Percentiles rank a stretch among this genome's conserved stretches.
These are phyloP conservation scores for Ateles fusciceps DNA, from an alignment of 2,797 vertebrate genomes.

Conservation along the genomic window DNA sequence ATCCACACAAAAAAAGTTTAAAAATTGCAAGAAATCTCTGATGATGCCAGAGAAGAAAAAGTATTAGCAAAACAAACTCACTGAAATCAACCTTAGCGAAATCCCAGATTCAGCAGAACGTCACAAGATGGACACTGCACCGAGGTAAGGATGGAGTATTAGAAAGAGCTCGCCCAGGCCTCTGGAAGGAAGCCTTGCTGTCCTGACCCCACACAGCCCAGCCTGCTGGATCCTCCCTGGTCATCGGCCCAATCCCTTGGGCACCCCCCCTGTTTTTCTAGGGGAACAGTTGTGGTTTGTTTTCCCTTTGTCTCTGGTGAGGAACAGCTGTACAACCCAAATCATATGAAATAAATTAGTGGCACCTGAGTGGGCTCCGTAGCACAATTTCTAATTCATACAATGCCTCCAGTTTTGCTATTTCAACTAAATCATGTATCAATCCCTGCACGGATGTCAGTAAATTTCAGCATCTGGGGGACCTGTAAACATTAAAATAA, in stretches of 20 bases:
- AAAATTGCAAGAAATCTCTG: background rate
- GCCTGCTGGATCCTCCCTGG: background rate
- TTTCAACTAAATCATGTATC: conserved; percentile 81
- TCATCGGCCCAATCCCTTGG: background rate
- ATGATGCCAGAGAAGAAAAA: background rate
- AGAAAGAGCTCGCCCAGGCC: no score
- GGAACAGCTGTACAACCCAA: conserved; percentile 64
- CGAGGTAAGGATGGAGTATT: no score
- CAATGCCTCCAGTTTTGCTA: conserved; percentile 82
- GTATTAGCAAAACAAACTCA: background rate
- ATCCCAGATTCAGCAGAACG: background rate
- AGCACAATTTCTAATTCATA: conserved; percentile 75
- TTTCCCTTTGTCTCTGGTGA: conserved; percentile 54
- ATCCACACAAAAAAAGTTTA: background rate
- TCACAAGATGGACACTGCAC: rapidly evolving
- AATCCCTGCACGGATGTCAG: conserved; percentile 79
- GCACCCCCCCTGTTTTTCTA: background rate
- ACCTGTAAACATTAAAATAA: conserved; percentile 84
- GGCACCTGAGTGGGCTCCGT: conserved; percentile 68
- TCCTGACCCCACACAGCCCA: background rate
- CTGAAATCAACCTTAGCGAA: background rate
- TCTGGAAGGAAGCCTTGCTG: background rate
- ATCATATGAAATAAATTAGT: conserved; percentile 75
- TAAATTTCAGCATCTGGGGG: conserved; percentile 83
- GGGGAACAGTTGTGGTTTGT: conserved; percentile 79